Base-by-base conservation (phyloP, 2,797 vertebrate species). In the Kryptopterus vitreolus region DNA sequence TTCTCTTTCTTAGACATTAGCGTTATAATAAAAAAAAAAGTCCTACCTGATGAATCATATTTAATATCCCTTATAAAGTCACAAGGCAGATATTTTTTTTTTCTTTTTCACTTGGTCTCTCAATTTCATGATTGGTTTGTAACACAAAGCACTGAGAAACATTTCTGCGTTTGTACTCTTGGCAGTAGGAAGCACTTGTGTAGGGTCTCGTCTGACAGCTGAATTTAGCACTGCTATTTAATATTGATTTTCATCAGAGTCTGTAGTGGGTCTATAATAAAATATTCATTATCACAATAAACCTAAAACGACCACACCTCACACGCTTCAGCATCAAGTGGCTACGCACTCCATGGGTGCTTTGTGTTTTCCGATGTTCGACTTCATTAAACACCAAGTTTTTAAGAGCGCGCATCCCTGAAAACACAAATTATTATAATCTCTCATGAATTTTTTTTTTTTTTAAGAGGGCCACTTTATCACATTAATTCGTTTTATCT, bases 181-280 rank as follows among this genome's bases (percentile, higher is more conserved):
- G 76, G 52, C 70, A 81, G 76, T 33, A 79, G 66, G 73, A 78
- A 85, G 68, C 33, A 5, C 18, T 38, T 57, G 6, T 57, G 4
- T 43, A 77, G 69, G 57, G 38, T 43, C 38, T 76, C 24, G 52
- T 70, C n/a, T 55, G 70, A 70, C 72, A 72, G 63, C 58, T 77
- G 75, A 81, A 83, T 85, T 79, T 80, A 79, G 75, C 77, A 69
- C 77, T 70, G 62, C 15, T 48, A 79, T 81, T 83, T 77, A 76
- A 77, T 81, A 85, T 83, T 70, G 79, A 83, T 81, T 81, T 76
- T 65, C 31, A 77, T 43, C 68, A 0, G 11, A 65, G 82, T 82
- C 80, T 80, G 63, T 78, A 82, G 75, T 77, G 53, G 73, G 78
- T 61, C 77, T 69, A 61, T 63, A 76, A 83, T 79, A 86, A 81